A percentile compares a stretch with the other conserved stretches of the same genome.
These are phyloP conservation scores for Atractosteus spatula DNA, from an alignment of 2,113 vertebrate genomes.

Conservation along the genomic window DNA sequence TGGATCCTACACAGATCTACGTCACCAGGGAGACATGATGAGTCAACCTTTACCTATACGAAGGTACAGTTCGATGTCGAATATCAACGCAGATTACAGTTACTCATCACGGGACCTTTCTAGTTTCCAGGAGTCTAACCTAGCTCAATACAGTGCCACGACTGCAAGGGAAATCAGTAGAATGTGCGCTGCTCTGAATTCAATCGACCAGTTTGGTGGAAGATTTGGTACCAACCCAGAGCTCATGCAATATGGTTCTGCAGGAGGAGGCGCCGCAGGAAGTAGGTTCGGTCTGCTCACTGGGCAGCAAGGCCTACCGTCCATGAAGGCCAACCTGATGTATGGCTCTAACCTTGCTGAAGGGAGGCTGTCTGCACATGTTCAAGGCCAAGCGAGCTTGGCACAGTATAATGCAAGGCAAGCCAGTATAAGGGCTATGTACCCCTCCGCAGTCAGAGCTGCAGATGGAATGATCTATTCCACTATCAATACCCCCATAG, in stretches of 20 bases:
- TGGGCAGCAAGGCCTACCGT: constrained; percentile 71
- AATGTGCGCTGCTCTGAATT: constrained; percentile 95
- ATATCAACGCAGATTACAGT: constrained; percentile 86
- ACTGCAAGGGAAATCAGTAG: constrained; percentile 94
- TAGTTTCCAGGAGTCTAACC: constrained; percentile 83
- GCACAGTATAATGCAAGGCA: constrained; percentile 70
- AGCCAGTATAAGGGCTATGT: constrained; percentile 77
- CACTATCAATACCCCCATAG: constrained; percentile 95
- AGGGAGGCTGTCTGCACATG: constrained; percentile 60
- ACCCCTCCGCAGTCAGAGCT: constrained; percentile 85
- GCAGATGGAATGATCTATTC: constrained; percentile 98
- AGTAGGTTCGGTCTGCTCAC: constrained; percentile 53
- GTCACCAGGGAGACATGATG: constrained; percentile 79
- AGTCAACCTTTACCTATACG: constrained; percentile 82
- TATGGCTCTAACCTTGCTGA: constrained; percentile 79
- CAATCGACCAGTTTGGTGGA: constrained; percentile 88
- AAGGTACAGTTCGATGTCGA: constrained; percentile 92
- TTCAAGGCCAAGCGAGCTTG: constrained; percentile 75
- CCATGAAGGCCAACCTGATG: constrained; percentile 77
- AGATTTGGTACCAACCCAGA: constrained; percentile 77
- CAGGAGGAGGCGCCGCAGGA: constrained; percentile 57
- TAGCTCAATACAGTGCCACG: constrained; percentile 94
- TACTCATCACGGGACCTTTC: constrained; percentile 73
- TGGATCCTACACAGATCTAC: constrained; percentile 90
- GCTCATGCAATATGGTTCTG: constrained; percentile 75